Base-by-base conservation (phyloP, 2,888 invertebrate species). In the Heliconius aoede region DNA sequence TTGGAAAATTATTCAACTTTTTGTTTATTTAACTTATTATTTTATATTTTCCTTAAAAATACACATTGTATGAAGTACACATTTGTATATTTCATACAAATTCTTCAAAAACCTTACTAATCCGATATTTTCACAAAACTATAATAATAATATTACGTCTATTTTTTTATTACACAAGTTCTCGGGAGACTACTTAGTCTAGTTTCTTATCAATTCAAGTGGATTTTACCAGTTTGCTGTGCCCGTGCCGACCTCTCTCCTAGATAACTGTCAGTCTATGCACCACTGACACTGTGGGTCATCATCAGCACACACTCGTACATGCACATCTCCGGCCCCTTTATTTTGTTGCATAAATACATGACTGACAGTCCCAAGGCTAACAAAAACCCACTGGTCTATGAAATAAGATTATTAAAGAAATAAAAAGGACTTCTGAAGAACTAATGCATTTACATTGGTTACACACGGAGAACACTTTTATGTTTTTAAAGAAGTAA, bases 191-290 rank as follows among this genome's bases (percentile, higher is more conserved):
- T 69, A 15, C 40, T 60, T 28, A 32, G 69, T 68, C 72, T 72
- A 76, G 62, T 36, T 46, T 30, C 51, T 72, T 40, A 78, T 74
- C 76, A 51, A 61, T 60, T 67, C 1, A n/a, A 74, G 61, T 72
- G 73, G 80, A 74, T 78, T 21, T 61, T 51, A 79, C 77, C 62
- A 51, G 80, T 78, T 78, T 40, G 26, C n/a, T 36, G 73, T 51
- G 73, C 30, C 67, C 72, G 51, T 64, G 58, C 62, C 28, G 71
- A 80, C 79, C 80, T 78, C 73, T 80, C 68, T 76, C 74, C 78
- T 46, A 74, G 26, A 62, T 80, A 79, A 78, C 73, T 40, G 75
- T 79, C 77, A 80, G 74, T 72, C 76, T 55, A 46, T 76, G 26
- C 28, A 30, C 69, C 74, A 32, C 68, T 74, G 78, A 76, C 75